Conservation (phyloP, 2,888 invertebrate genomes). For the Malthinus flaveolus region DNA sequence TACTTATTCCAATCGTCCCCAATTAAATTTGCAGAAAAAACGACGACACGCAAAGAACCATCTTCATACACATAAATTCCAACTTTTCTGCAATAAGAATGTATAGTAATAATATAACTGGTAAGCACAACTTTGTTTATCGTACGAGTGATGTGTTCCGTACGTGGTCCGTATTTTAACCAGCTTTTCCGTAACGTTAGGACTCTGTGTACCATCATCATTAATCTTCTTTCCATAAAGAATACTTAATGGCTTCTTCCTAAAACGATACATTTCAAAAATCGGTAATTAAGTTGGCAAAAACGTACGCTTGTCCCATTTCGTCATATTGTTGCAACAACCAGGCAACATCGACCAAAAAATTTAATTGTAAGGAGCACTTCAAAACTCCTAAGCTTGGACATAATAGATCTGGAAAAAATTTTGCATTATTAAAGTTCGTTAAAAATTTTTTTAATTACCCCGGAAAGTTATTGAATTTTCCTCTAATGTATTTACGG, state of each 20-base stretch:
- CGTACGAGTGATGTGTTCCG: too few species aligned
- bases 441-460: conserved; percentile 37
- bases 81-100: conserved; percentile 70
- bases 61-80: conserved; percentile 84
- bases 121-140: neutral
- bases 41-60: conserved; percentile 78
- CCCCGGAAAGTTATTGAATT: conserved; percentile 72
- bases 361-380: conserved; percentile 75
- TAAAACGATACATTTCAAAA: conserved; percentile 46
- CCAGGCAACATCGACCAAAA: too few species aligned
- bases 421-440: conserved; percentile 40
- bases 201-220: conserved; percentile 57
- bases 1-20: conserved; percentile 92
- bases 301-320: too few species aligned
- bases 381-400: conserved; percentile 74
- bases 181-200: conserved; percentile 61
- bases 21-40: conserved; percentile 92
- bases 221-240: conserved; percentile 73
- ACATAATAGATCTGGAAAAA: conserved; percentile 73
- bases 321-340: too few species aligned
- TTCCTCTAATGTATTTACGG: conserved; percentile 67
- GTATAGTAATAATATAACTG: neutral
- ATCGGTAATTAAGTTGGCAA: neutral
- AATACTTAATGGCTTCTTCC: conserved; percentile 69
- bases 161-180: too few species aligned